Conservation (phyloP, 2,888 invertebrate genomes). For the Andrena haemorrhoa region DNA sequence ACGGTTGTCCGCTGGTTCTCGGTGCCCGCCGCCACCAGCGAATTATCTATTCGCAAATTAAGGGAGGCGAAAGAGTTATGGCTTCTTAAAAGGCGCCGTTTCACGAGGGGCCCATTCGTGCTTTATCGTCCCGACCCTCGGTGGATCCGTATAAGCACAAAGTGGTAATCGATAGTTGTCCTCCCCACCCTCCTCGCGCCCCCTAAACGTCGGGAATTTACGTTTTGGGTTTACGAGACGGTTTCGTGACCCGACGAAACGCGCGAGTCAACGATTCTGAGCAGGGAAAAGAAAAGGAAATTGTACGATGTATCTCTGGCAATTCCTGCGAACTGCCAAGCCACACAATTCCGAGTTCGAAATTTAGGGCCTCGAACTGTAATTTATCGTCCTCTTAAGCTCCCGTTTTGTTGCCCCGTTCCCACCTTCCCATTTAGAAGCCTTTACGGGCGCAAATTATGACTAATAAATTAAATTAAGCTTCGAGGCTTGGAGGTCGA, state of each 20-base stretch:
- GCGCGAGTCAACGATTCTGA: constrained; percentile 7
- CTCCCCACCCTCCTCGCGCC: constrained; percentile 47
- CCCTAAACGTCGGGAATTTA: constrained; percentile 76
- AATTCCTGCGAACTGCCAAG: constrained; percentile 24
- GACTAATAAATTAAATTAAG: constrained; percentile 52
- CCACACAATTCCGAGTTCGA: constrained; percentile 49
- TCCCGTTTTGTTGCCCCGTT: constrained; percentile 42
- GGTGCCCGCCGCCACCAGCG: constrained; percentile 50
- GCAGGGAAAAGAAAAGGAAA: constrained; percentile 5
- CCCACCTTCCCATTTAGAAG: neutral
- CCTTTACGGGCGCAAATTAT: constrained; percentile 40
- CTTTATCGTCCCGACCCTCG: constrained; percentile 68
- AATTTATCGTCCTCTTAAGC: constrained; percentile 63
- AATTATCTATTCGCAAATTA: constrained; percentile 66
- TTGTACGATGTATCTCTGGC: neutral
- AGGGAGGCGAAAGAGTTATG: constrained; percentile 73
- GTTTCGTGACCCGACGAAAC: constrained; percentile 30
- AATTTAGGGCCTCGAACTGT: constrained; percentile 57
- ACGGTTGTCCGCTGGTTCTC: constrained; percentile 60
- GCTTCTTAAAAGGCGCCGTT: constrained; percentile 76
- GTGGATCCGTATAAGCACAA: constrained; percentile 64
- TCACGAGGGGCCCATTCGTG: constrained; percentile 67
- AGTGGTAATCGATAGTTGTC: constrained; percentile 77
- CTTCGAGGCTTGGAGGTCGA: neutral
- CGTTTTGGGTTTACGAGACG: constrained; percentile 72